Evolutionary conservation across 1,140 invertebrate species (phyloP).

Genomic region (Monochamus saltuarius): DNA sequence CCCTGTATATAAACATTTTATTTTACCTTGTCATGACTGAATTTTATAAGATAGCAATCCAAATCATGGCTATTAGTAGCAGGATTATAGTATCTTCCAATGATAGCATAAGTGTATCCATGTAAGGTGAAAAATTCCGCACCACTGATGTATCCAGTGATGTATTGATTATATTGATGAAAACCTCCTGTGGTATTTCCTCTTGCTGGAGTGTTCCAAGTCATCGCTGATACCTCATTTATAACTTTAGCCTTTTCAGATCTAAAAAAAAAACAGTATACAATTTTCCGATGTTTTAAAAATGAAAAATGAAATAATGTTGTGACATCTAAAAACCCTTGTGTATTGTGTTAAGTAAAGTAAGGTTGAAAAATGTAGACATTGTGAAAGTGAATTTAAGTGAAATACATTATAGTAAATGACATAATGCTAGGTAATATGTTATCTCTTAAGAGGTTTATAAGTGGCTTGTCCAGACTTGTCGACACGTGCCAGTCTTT

Average conservation of each 20-base stretch:
- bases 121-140: constrained; percentile 40
- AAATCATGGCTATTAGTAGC: constrained; percentile 31
- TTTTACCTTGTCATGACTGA: constrained; percentile 34
- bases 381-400: too few relatives aligned
- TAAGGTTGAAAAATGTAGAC: neutral
- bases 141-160: constrained; percentile 40
- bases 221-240: constrained; percentile 29
- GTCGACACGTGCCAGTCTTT: too few relatives aligned
- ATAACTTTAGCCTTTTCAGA: constrained; percentile 11
- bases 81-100: constrained; percentile 38
- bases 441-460: too few relatives aligned
- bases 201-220: constrained; percentile 21
- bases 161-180: constrained; percentile 8
- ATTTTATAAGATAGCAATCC: constrained; percentile 32
- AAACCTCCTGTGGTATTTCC: constrained; percentile 18
- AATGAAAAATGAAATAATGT: neutral
- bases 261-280: constrained; percentile 21
- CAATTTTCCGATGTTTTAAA: constrained; percentile 2
- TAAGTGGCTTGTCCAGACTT: too few relatives aligned
- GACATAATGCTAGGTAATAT: too few relatives aligned
- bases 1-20: neutral
- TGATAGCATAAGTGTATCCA: constrained; percentile 34
- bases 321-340: too few relatives aligned
- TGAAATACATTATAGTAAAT: too few relatives aligned
- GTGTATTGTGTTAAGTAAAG: neutral